Evolutionary conservation across 2,113 vertebrate species (phyloP).

Genomic region (Chiloscyllium plagiosum): DNA sequence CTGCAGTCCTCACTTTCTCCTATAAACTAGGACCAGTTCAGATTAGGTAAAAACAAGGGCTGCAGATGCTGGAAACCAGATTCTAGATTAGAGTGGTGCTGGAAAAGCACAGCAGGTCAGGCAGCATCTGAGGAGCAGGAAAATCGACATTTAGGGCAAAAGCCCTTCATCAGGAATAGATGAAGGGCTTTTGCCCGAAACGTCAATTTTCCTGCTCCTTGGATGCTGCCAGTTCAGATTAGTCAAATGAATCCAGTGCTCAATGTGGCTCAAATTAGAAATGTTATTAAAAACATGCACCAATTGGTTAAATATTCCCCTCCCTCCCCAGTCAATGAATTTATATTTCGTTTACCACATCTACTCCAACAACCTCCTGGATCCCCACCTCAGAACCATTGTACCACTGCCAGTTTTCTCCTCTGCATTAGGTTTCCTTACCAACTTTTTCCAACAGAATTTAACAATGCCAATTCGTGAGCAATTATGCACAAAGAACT

Average conservation of each 20-base stretch:
- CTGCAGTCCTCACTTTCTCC: no score
- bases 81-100: no score
- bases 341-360: background rate
- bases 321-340: background rate
- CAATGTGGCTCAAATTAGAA: background rate
- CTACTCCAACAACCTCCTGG: background rate
- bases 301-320: background rate
- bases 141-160: no score
- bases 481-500: background rate
- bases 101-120: no score
- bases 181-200: no score
- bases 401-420: background rate
- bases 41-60: background rate
- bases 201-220: no score
- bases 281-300: background rate
- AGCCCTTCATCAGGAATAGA: no score
- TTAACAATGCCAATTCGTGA: background rate
- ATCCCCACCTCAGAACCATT: background rate
- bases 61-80: no score
- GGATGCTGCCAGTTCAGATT: background rate
- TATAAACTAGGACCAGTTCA: background rate
- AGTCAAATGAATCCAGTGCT: background rate
- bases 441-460: background rate
- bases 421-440: background rate
- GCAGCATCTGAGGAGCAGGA: no score